phyloP scores from a whole-genome alignment of 2,113 vertebrate genomes.

The Camarhynchus parvulus region DNA sequence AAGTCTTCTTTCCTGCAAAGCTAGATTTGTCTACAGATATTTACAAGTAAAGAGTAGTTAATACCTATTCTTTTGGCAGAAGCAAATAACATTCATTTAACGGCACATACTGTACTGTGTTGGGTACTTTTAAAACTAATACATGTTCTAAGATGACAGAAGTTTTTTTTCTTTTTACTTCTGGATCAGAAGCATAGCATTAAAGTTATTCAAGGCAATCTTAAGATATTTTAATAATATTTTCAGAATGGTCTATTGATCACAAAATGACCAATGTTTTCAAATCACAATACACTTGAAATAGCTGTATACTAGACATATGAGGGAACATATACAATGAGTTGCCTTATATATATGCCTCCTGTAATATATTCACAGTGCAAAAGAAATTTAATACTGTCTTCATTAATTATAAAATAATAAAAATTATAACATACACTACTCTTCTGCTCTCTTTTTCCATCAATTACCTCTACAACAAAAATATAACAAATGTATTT shows the following conservation, averaged over 20 bases:
- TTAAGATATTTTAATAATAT: not conserved
- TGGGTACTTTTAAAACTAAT: not conserved
- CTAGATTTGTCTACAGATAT: slow-evolving; percentile 79
- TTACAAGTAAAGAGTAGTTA: not conserved
- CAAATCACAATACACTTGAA: not conserved
- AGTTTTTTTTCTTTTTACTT: not conserved
- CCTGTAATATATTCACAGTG: not conserved
- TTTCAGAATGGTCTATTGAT: not conserved
- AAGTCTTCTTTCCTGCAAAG: slow-evolving; percentile 81
- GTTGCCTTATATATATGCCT: not conserved
- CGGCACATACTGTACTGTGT: not conserved
- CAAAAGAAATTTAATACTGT: not conserved
- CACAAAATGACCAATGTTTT: not conserved
- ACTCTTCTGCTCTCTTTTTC: not conserved
- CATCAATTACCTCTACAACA: not conserved
- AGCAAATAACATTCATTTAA: not conserved
- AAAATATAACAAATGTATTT: not conserved
- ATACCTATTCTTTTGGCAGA: not conserved
- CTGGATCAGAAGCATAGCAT: not conserved
- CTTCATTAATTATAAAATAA: not conserved
- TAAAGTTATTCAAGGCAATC: not conserved
- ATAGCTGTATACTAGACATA: not conserved
- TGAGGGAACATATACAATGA: not conserved
- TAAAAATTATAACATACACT: not conserved
- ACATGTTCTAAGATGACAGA: not conserved